Conservation (phyloP, 1,140 invertebrate genomes). For the Ceratitis capitata region DNA sequence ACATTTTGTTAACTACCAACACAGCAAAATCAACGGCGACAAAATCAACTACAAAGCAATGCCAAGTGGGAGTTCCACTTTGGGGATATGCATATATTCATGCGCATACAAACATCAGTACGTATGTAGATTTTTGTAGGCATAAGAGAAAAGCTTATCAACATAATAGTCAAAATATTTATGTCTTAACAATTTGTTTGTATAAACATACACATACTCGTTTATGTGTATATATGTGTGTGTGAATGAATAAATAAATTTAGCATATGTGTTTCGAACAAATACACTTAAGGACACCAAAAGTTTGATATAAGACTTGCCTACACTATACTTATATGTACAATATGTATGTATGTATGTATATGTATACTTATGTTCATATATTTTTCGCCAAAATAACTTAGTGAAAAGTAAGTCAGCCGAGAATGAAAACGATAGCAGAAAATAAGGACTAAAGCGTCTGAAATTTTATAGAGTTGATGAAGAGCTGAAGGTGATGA, state of each 20-base stretch:
- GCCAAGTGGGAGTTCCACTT: neutral
- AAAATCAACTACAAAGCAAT: neutral
- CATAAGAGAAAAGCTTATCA: too few relatives aligned
- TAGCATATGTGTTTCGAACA: neutral
- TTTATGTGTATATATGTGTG: neutral
- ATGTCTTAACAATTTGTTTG: neutral
- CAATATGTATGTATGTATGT: neutral
- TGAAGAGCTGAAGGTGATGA: neutral
- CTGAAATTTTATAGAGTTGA: neutral
- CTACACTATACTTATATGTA: too few relatives aligned
- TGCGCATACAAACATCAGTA: neutral
- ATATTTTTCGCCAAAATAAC: neutral
- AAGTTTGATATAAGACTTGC: neutral
- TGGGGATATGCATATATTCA: neutral
- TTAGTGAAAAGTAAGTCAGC: constrained; percentile 1
- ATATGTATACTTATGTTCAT: neutral
- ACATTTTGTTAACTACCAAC: constrained; percentile 51
- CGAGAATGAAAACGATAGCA: neutral
- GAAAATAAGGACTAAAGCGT: neutral
- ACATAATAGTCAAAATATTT: too few relatives aligned
- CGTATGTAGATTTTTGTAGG: neutral
- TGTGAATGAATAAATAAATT: neutral
- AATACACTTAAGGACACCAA: neutral
- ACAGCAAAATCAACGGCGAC: neutral
- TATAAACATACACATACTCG: neutral